These are phyloP conservation scores for Orthosia cruda DNA, from an alignment of 2,888 invertebrate genomes.

Conservation along the genomic window DNA sequence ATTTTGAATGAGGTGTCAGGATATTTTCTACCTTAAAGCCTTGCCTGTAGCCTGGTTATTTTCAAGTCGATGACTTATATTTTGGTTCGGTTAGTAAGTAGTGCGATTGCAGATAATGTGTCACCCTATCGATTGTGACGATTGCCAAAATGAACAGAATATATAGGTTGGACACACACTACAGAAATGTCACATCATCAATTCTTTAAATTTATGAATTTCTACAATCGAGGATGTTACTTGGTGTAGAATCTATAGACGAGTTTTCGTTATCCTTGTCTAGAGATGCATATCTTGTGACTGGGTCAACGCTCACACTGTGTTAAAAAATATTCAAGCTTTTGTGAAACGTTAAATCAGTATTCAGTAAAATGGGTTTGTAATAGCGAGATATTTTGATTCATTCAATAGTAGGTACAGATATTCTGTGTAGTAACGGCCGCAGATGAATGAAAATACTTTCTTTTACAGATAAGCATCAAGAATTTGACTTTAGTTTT, in stretches of 20 bases:
- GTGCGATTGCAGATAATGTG: not conserved
- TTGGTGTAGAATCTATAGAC: too few species aligned
- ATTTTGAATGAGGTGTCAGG: conserved; percentile 7
- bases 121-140: too few species aligned
- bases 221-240: too few species aligned
- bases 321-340: not conserved
- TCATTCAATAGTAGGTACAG: not conserved
- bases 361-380: not conserved
- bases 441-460: not conserved
- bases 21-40: not conserved
- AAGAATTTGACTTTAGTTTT: conserved; percentile 1
- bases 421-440: too few species aligned
- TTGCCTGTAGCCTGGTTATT: not conserved
- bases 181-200: too few species aligned
- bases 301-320: not conserved
- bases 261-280: too few species aligned
- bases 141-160: too few species aligned
- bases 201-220: too few species aligned
- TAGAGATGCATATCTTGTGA: too few species aligned
- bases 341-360: not conserved
- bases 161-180: too few species aligned
- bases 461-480: not conserved
- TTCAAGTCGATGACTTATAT: not conserved
- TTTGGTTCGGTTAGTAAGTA: not conserved
- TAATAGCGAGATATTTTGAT: not conserved